Conservation (phyloP, 1,140 invertebrate genomes). For the Eufriesea mexicana region DNA sequence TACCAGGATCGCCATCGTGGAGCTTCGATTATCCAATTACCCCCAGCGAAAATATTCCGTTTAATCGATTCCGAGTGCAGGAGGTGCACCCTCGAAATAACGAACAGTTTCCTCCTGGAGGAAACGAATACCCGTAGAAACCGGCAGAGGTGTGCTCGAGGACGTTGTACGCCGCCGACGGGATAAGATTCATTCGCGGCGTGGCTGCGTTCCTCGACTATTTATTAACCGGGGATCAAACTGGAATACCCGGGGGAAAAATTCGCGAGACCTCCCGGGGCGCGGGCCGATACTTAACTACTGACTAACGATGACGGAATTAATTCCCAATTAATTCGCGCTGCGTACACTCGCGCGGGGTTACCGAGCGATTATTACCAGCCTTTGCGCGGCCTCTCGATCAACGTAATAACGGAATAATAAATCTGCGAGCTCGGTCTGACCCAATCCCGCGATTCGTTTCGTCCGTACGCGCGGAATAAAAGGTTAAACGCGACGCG, state of each 20-base stretch:
- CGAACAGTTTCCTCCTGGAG: background rate
- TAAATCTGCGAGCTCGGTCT: slow-evolving; percentile 19
- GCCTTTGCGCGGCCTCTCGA: background rate
- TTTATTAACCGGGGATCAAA: background rate
- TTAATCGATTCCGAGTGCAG: background rate
- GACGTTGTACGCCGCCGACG: background rate
- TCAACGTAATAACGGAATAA: slow-evolving; percentile 23
- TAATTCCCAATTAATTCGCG: slow-evolving; percentile 26
- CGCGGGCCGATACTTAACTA: background rate
- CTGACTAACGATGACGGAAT: background rate
- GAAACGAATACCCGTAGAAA: background rate
- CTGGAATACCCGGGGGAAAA: background rate
- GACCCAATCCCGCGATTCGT: slow-evolving; percentile 10
- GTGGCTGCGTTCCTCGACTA: too few relatives aligned
- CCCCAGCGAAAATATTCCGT: background rate
- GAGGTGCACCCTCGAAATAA: background rate
- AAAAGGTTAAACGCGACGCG: slow-evolving; percentile 24
- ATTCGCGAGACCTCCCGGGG: background rate
- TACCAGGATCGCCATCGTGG: too few relatives aligned
- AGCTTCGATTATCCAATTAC: background rate
- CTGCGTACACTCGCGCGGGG: too few relatives aligned
- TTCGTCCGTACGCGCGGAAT: background rate
- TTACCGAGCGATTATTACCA: background rate
- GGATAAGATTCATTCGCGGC: background rate
- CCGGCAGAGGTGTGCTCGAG: background rate